Conservation (phyloP, 2,113 vertebrate species). For the Passerina amoena region DNA sequence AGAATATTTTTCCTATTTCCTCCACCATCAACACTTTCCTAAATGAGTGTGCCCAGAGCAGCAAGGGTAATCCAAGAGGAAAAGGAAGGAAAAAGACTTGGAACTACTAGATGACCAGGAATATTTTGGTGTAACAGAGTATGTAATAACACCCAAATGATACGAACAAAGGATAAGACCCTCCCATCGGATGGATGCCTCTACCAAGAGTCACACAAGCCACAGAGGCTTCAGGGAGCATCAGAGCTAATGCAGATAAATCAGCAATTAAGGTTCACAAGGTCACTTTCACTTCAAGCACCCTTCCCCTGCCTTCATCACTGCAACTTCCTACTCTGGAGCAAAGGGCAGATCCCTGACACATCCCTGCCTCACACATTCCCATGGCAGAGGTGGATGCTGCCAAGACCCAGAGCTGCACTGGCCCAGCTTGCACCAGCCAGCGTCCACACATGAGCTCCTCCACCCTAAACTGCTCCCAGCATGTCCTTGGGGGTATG, state of each 20-base stretch:
- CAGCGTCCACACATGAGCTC: background rate
- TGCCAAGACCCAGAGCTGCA: background rate
- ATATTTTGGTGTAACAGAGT: background rate
- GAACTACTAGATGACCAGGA: background rate
- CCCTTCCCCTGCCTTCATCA: background rate
- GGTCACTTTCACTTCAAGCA: background rate
- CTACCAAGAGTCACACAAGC: background rate
- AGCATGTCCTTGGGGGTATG: accelerated
- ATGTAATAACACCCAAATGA: background rate
- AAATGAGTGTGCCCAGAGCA: background rate
- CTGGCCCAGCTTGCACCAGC: background rate
- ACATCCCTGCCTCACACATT: background rate
- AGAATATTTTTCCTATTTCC: background rate
- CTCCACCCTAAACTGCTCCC: background rate
- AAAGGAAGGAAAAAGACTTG: background rate
- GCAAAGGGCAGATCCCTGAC: background rate
- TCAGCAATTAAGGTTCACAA: background rate
- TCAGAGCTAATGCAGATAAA: background rate
- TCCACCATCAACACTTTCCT: background rate
- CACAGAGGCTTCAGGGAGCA: background rate
- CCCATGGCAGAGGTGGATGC: accelerated
- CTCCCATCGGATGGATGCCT: background rate
- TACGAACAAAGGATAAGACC: background rate
- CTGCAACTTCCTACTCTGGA: accelerated
- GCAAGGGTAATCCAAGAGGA: background rate